Percentiles rank a stretch among this genome's conserved stretches.
Evolutionary conservation across 1,140 invertebrate species (phyloP).

Genomic region (Heliconius congener): DNA sequence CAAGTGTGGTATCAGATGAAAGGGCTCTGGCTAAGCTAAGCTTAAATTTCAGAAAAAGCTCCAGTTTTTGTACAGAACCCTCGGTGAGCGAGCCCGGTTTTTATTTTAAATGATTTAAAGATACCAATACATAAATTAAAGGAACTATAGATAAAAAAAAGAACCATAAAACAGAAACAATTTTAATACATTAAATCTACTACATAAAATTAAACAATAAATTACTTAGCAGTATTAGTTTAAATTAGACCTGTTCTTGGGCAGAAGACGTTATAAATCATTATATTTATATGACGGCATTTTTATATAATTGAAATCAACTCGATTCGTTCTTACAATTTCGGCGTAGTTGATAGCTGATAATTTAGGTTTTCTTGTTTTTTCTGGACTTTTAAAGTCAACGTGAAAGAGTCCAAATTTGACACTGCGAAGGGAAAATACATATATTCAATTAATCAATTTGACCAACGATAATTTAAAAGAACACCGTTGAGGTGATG

Average conservation of each 20-base stretch:
- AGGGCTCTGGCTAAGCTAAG: no score
- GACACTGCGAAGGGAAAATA: conserved; percentile 69
- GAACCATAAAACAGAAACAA: neutral
- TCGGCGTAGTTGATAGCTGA: conserved; percentile 81
- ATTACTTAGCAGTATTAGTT: conserved; percentile 5
- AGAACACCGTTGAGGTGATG: no score
- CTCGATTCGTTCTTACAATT: conserved; percentile 51
- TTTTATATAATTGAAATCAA: conserved; percentile 58
- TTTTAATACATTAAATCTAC: neutral
- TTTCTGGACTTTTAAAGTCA: conserved; percentile 85
- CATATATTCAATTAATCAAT: no score
- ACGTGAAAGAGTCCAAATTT: conserved; percentile 89
- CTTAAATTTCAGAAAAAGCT: no score
- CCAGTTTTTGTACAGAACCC: no score
- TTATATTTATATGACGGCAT: conserved; percentile 43
- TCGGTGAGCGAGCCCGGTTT: no score
- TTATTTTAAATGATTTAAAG: no score
- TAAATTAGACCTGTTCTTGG: neutral
- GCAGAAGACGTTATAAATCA: conserved; percentile 35
- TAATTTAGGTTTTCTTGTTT: conserved; percentile 85
- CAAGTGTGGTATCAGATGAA: no score
- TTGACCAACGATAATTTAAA: no score
- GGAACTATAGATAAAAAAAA: neutral
- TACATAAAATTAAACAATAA: neutral
- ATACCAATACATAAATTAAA: neutral